phyloP scores from a whole-genome alignment of 2,888 invertebrate genomes.

The Synanthedon formicaeformis region DNA sequence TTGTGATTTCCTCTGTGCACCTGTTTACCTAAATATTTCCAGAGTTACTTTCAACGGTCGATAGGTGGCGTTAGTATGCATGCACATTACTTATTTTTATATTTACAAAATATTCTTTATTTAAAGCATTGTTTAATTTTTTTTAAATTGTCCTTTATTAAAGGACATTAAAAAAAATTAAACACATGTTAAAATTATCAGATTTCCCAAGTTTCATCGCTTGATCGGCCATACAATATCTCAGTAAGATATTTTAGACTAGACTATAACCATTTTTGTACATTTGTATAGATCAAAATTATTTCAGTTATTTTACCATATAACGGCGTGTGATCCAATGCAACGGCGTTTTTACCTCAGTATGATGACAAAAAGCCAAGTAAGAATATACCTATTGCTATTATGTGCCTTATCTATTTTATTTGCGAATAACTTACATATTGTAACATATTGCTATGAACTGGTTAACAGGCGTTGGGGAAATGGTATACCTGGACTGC shows the following conservation, averaged over 20 bases:
- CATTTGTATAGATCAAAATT: no score
- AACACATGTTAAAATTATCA: no score
- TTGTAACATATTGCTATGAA: background rate
- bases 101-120: background rate
- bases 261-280: no score
- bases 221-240: no score
- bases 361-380: slow-evolving; percentile 56
- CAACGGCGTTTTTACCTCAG: slow-evolving; percentile 48
- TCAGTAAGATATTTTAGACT: no score
- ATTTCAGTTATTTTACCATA: slow-evolving; percentile 52
- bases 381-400: slow-evolving; percentile 11
- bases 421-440: background rate
- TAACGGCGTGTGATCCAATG: slow-evolving; percentile 50
- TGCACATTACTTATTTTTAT: background rate
- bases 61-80: background rate
- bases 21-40: no score
- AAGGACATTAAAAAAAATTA: no score
- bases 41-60: background rate
- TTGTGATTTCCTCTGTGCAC: no score
- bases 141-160: no score
- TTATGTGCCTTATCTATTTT: no score
- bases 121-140: no score
- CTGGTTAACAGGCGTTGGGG: slow-evolving; percentile 37
- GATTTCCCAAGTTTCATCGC: no score
- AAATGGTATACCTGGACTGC: slow-evolving; percentile 58